Conservation (phyloP, 2,113 vertebrate genomes). For the Psittacus erithacus region DNA sequence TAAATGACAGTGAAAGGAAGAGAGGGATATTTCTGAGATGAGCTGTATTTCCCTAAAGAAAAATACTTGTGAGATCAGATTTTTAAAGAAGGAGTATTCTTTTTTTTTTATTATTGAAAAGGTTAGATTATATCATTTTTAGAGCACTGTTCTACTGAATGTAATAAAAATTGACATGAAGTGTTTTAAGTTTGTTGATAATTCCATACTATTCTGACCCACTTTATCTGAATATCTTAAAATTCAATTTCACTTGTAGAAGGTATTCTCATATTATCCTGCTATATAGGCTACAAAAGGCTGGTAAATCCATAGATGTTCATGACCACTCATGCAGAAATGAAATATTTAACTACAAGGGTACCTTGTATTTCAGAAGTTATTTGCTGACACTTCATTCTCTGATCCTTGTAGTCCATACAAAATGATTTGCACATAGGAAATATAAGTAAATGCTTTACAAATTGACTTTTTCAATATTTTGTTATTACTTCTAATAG, state of each 20-base stretch:
- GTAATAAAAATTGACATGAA: conserved; percentile 74
- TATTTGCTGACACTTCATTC: conserved; percentile 77
- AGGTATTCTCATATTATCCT: conserved; percentile 68
- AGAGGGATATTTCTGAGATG: conserved; percentile 58
- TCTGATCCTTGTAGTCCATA: conserved; percentile 73
- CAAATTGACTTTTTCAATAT: conserved; percentile 70
- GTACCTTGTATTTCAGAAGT: conserved; percentile 73
- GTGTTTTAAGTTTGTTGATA: conserved; percentile 76
- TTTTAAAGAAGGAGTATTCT: conserved; percentile 54
- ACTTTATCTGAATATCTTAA: conserved; percentile 74
- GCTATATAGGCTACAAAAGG: conserved; percentile 64
- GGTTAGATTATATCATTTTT: conserved; percentile 69
- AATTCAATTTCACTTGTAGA: conserved; percentile 73
- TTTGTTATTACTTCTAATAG: conserved; percentile 67
- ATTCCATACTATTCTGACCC: conserved; percentile 67
- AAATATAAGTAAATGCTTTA: conserved; percentile 72
- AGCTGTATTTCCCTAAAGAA: conserved; percentile 65
- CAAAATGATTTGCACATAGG: conserved; percentile 69
- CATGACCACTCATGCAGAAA: conserved; percentile 74
- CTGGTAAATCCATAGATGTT: conserved; percentile 73
- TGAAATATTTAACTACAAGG: conserved; percentile 79
- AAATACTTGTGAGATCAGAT: conserved; percentile 63
- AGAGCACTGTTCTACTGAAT: conserved; percentile 63
- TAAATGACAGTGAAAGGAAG: conserved; percentile 61
- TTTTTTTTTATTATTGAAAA: conserved; percentile 65